Evolutionary conservation across 2,113 vertebrate genomes (phyloP), one percentile per base, ranked within the genome.

Genomic region (Haliaeetus leucogaster): DNA sequence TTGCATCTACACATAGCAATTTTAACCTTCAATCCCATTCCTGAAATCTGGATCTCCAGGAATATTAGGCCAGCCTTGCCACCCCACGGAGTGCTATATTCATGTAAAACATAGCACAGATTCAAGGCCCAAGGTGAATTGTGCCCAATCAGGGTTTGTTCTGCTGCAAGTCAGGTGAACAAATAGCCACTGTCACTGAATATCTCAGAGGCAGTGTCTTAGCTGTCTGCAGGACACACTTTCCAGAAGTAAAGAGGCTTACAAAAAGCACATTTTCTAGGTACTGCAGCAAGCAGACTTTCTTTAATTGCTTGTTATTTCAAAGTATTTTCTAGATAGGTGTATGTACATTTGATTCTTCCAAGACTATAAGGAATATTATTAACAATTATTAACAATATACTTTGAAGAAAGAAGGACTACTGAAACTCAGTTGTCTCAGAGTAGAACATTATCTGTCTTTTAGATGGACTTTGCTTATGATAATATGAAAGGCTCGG

Each of bases 201-300:
- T 32, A 10, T n/a, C 42, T 40, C 1, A 3, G 76, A 36, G 45
- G 5, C 1, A 2, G 19, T 2, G 3, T 19, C 6, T 47, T 48
- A 34, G 20, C 8, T 53, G 7, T 58, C 56, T 71, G 61, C 34
- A 94, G 82, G 21, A 3, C 23, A 11, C 34, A 3, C 17, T 48
- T 45, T 73, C 30, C 56, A 80, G 56, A 65, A 74, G 9, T 23
- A 26, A 3, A 45, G 23, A 86, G 34, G 21, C 29, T 58, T 53
- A 43, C 6, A 89, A 34, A 43, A 10, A 79, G 23, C 10, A 7
- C 16, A 5, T 52, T 90, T 65, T 65, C 45, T 20, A 11, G 18
- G 9, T 53, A 48, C 21, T 43, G 27, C 65, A 71, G 16, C 20
- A 62, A 74, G 9, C 40, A 43, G 56, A 17, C 30, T 79, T 88